These are phyloP conservation scores for Geodia barretti DNA, from an alignment of 37 sponge, comb jelly and placozoan genomes.

Conservation along the genomic window DNA sequence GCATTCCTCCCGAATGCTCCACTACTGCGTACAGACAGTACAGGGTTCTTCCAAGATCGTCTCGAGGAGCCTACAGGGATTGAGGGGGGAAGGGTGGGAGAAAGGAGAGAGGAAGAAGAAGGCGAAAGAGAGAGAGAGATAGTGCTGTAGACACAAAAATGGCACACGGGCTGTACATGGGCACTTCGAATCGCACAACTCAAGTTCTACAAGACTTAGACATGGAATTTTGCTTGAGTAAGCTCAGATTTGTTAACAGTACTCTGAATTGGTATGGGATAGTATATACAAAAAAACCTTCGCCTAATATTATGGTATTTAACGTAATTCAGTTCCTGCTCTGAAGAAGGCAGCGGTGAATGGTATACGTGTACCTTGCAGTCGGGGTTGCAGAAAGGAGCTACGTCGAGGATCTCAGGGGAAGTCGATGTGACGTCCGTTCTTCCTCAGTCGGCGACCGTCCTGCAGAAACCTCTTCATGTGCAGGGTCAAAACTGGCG, in stretches of 20 bases:
- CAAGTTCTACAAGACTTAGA: no score
- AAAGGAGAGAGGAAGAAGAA: no score
- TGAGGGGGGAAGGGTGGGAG: not conserved
- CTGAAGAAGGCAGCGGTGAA: no score
- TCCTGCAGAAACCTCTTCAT: conserved; percentile 90
- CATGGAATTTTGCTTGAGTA: no score
- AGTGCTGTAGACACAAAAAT: no score
- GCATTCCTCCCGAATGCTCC: conserved; percentile 87
- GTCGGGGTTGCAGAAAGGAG: conserved; percentile 63
- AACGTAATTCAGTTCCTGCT: no score
- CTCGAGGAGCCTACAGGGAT: conserved; percentile 3
- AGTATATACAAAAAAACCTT: no score
- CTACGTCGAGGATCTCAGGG: conserved; percentile 83
- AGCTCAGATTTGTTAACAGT: no score
- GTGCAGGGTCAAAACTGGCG: conserved; percentile 83
- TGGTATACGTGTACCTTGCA: conserved; percentile 55
- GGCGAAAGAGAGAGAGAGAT: not conserved
- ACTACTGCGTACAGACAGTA: conserved; percentile 94
- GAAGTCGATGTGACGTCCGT: conserved; percentile 76
- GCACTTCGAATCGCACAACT: no score
- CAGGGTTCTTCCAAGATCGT: conserved; percentile 40
- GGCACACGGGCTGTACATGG: no score
- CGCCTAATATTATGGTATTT: no score
- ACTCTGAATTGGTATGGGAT: no score
- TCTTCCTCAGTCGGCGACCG: conserved; percentile 69